A percentile compares a stretch with the other conserved stretches of the same genome.
These are phyloP conservation scores for Corythornis cristatus DNA, from an alignment of 2,113 vertebrate genomes.

Conservation along the genomic window DNA sequence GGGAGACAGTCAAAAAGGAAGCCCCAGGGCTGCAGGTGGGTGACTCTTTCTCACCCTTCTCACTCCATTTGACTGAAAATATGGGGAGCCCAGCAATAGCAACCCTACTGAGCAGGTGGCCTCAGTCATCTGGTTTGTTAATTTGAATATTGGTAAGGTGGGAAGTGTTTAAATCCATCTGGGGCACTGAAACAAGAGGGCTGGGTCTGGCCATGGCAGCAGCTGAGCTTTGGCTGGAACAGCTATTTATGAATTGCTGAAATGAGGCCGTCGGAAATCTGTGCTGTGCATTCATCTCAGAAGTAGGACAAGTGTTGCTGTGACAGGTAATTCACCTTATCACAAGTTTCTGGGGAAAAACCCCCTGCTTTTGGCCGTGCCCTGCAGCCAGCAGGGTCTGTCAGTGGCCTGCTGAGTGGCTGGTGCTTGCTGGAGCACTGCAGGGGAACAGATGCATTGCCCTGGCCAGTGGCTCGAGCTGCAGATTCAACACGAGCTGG, in stretches of 20 bases:
- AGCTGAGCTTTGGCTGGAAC: neutral
- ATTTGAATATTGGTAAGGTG: conserved; percentile 4
- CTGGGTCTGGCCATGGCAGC: neutral
- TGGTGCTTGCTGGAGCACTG: neutral
- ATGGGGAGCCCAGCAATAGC: neutral
- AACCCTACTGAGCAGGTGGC: neutral
- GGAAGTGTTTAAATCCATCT: neutral
- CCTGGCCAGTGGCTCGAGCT: neutral
- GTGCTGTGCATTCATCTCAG: accelerated
- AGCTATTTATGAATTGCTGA: neutral
- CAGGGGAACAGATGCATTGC: neutral
- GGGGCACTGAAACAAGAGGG: neutral
- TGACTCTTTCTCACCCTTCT: neutral
- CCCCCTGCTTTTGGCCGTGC: neutral
- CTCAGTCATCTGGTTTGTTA: neutral
- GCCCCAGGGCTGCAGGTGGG: neutral
- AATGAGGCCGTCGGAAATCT: neutral
- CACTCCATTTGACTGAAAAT: neutral
- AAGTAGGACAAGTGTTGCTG: neutral
- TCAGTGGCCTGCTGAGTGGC: neutral
- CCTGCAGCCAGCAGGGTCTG: accelerated
- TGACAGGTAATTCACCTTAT: neutral
- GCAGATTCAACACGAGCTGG: neutral
- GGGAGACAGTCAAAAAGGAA: neutral
- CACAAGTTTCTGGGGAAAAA: neutral